Evolutionary conservation across 1,140 invertebrate species (phyloP).

Genomic region (Heliconius hewitsoni): DNA sequence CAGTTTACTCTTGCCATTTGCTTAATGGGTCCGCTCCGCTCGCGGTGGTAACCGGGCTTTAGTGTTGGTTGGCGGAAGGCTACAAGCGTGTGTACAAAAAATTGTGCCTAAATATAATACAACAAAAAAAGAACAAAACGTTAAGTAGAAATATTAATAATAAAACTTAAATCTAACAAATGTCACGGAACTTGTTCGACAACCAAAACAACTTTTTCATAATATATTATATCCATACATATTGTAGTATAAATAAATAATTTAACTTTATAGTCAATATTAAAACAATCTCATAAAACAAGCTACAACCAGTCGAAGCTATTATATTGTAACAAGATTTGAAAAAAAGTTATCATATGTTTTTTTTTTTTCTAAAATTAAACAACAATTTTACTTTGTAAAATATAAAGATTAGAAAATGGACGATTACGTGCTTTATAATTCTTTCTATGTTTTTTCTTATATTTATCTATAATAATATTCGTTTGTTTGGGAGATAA

Average conservation of each 20-base stretch:
- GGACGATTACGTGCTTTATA: not conserved
- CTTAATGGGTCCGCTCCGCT: too few species aligned
- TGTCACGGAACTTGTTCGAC: not conserved
- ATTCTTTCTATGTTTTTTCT: not conserved
- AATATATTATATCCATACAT: not conserved
- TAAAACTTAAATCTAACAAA: not conserved
- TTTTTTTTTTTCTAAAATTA: not conserved
- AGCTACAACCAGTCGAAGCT: not conserved
- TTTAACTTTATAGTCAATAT: not conserved
- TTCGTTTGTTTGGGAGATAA: not conserved
- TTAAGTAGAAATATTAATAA: slow-evolving; percentile 1
- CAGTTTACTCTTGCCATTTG: too few species aligned
- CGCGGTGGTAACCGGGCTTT: too few species aligned
- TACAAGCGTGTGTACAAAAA: too few species aligned
- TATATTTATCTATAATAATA: not conserved
- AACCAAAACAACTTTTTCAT: slow-evolving; percentile 10
- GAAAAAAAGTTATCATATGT: not conserved
- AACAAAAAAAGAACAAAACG: not conserved
- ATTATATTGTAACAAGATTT: not conserved
- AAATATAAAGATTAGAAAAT: not conserved
- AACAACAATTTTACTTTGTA: not conserved
- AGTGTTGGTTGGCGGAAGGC: too few species aligned
- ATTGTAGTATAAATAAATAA: not conserved
- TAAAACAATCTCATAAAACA: not conserved
- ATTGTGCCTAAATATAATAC: not conserved